A percentile compares a stretch with the other conserved stretches of the same genome.
These are phyloP conservation scores for Sarcoramphus papa DNA, from an alignment of 2,797 vertebrate species.

Conservation along the genomic window DNA sequence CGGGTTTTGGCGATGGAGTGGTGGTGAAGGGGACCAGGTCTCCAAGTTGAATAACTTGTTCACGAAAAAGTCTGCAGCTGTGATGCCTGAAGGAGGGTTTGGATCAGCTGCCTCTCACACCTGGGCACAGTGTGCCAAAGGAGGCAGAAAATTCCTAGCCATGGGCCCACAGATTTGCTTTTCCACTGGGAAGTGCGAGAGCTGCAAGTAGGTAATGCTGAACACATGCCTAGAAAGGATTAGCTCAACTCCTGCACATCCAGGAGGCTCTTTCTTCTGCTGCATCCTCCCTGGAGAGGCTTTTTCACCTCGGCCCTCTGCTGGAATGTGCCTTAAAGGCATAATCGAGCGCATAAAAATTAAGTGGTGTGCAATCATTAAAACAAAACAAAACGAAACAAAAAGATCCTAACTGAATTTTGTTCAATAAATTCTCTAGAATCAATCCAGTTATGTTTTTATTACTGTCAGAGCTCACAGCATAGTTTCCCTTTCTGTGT, in stretches of 20 bases:
- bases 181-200: neutral
- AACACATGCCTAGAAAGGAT: conserved; percentile 33
- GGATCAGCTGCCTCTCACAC: neutral
- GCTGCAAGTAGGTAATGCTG: neutral
- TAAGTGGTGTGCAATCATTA: conserved; percentile 30
- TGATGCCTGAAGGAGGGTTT: neutral
- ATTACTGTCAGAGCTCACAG: conserved; percentile 30
- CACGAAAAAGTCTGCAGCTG: neutral
- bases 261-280: conserved; percentile 43
- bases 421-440: conserved; percentile 33
- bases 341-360: conserved; percentile 54
- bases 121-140: neutral
- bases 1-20: neutral
- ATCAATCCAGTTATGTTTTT: conserved; percentile 37
- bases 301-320: conserved; percentile 46
- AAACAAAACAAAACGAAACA: conserved; percentile 15
- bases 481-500: neutral
- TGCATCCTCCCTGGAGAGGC: conserved; percentile 26
- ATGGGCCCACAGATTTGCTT: neutral
- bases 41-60: neutral
- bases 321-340: conserved; percentile 47
- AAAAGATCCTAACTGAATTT: conserved; percentile 30
- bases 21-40: neutral
- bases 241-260: conserved; percentile 30
- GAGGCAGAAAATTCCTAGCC: neutral